These are phyloP conservation scores for Cyanoliseus patagonus DNA, from an alignment of 2,113 vertebrate species.

Conservation along the genomic window DNA sequence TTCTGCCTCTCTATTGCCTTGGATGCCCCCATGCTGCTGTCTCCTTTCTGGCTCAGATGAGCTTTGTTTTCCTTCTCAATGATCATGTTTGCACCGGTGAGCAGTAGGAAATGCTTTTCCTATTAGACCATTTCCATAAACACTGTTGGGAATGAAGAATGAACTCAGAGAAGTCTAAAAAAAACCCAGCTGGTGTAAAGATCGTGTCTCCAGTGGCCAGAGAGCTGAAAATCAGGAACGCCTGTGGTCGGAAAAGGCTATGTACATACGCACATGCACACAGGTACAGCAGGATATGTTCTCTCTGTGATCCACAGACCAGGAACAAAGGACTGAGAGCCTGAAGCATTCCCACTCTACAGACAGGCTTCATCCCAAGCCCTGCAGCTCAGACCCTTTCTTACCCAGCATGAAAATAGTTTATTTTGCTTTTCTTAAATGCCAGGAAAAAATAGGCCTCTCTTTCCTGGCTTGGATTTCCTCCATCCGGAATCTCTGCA, in stretches of 20 bases:
- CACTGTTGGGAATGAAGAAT: neutral
- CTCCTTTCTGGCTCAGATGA: slow-evolving; percentile 39
- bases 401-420: neutral
- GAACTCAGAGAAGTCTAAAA: slow-evolving; percentile 8
- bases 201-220: neutral
- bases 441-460: neutral
- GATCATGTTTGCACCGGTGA: slow-evolving; percentile 41
- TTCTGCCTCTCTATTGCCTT: slow-evolving; percentile 16
- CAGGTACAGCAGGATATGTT: neutral
- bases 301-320: neutral
- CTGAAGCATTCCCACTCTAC: neutral
- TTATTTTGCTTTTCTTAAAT: neutral
- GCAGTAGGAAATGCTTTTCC: slow-evolving; percentile 43
- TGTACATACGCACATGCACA: neutral
- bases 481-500: neutral
- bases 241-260: neutral
- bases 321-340: neutral
- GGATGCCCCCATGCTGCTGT: slow-evolving; percentile 33
- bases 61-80: slow-evolving; percentile 50
- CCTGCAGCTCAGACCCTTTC: neutral
- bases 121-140: neutral
- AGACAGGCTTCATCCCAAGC: neutral
- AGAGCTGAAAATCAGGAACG: neutral
- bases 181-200: neutral
- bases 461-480: slow-evolving; percentile 4